Evolutionary conservation across 2,888 invertebrate genomes (phyloP).

Genomic region (Maniola hyperantus): DNA sequence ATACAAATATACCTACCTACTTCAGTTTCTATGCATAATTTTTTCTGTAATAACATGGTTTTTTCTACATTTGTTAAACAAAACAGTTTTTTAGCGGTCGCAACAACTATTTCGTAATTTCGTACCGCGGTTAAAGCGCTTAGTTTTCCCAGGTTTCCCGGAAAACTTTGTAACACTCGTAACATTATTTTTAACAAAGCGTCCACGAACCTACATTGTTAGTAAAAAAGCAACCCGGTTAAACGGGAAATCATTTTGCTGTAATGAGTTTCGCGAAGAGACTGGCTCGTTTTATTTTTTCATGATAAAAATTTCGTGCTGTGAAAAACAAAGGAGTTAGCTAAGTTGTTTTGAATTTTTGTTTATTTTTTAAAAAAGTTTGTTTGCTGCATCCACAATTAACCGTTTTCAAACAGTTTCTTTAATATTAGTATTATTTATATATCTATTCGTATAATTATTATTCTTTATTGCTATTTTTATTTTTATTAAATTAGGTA

Average conservation of each 20-base stretch:
- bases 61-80: constrained; percentile 11
- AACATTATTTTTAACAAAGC: constrained; percentile 27
- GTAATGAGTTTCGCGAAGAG: constrained; percentile 20
- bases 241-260: constrained; percentile 21
- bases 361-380: not conserved
- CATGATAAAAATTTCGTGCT: constrained; percentile 7
- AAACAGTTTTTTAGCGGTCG: constrained; percentile 45
- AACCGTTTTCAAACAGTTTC: not conserved
- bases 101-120: constrained; percentile 37
- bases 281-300: not conserved
- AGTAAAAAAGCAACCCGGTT: constrained; percentile 25
- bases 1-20: no score
- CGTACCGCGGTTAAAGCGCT: constrained; percentile 27
- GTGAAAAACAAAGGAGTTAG: not conserved
- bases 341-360: constrained; percentile 11
- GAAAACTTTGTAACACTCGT: constrained; percentile 23
- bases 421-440: no score
- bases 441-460: no score
- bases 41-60: no score
- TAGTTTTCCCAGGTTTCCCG: constrained; percentile 29
- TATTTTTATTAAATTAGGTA: no score
- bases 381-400: not conserved
- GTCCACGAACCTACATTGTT: constrained; percentile 20
- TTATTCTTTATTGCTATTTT: no score
- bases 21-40: no score